Evolutionary conservation across 1,140 invertebrate species (phyloP), one percentile per base, ranked within the genome.

Genomic region (Melipona quadrifasciata): DNA sequence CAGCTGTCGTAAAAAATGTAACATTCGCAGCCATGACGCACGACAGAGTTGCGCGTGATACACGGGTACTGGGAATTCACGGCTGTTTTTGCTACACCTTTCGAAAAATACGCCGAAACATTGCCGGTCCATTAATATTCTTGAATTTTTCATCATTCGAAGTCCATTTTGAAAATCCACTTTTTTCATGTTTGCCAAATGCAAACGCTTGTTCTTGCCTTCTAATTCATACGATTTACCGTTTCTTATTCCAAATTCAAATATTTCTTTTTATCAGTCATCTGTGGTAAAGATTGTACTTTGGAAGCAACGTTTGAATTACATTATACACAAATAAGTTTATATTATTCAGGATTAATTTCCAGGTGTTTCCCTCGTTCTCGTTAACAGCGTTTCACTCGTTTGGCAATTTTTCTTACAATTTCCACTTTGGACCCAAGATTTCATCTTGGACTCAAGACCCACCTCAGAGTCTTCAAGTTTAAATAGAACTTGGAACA

Each of bases 1-100:
- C 21, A 8, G 74, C 2, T 14, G 24, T 27, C n/a, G 77, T 80
- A 70, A 80, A 80, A 80, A 80, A 80, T 80, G 53, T 80, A 80
- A 65, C 51, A 16, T 8, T 24, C 12, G n/a, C 31, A 47, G 64
- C 21, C 51, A 11, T 24, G 4, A 8, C 17, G 6, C 16, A 14
- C 34, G 11, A 19, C 12, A 12, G 24, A 53, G n/a, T 78, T 53
- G 2, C 21, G 31, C 12, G n/a, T 24, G 19, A 8, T 34, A 79
- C 27, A 16, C 39, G 4, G 6, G 31, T n/a, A 39, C 51, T 14
- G 16, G n/a, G 24, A 70, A n/a, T 53, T 70, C 31, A 19, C 51
- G 8, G 19, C 27, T 21, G 14, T 6, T 65, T 79, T 79, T 51
- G 17, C 21, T 5, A 14, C 27, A 11, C 21, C 8, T 53, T 53